A percentile compares a stretch with the other conserved stretches of the same genome.
Conservation (phyloP, 2,888 invertebrate genomes). For the Melinopterus prodromus region DNA sequence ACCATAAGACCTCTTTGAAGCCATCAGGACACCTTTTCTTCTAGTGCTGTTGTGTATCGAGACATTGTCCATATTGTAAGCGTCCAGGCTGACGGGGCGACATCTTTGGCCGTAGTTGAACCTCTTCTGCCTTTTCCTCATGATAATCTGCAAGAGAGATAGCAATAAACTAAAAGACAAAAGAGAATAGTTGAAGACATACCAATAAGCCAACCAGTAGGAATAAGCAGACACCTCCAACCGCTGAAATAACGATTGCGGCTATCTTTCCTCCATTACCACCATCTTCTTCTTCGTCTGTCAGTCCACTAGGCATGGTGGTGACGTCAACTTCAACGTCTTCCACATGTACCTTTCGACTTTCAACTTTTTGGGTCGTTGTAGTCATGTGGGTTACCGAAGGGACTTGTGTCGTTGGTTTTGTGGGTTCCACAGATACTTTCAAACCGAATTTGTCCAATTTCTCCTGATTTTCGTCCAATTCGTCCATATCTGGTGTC, state of each 20-base stretch:
- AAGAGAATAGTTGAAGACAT: slow-evolving; percentile 55
- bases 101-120: slow-evolving; percentile 87
- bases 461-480: slow-evolving; percentile 13
- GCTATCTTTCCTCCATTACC: slow-evolving; percentile 76
- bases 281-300: slow-evolving; percentile 52
- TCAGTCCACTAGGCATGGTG: slow-evolving; percentile 48
- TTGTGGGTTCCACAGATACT: neutral
- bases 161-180: slow-evolving; percentile 22
- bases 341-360: slow-evolving; percentile 18
- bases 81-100: slow-evolving; percentile 87
- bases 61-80: slow-evolving; percentile 89
- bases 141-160: slow-evolving; percentile 70
- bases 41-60: slow-evolving; percentile 82
- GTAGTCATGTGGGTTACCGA: neutral
- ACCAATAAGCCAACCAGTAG: slow-evolving; percentile 81
- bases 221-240: slow-evolving; percentile 80
- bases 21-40: slow-evolving; percentile 76
- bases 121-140: slow-evolving; percentile 82
- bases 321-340: slow-evolving; percentile 52
- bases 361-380: neutral
- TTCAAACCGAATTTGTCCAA: neutral
- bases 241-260: slow-evolving; percentile 82
- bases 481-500: slow-evolving; percentile 10
- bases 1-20: slow-evolving; percentile 87
- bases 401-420: neutral